Percentiles rank a stretch among this genome's conserved stretches.
Conservation (phyloP, 1,140 invertebrate genomes). For the Cyrtorhinus lividipennis region DNA sequence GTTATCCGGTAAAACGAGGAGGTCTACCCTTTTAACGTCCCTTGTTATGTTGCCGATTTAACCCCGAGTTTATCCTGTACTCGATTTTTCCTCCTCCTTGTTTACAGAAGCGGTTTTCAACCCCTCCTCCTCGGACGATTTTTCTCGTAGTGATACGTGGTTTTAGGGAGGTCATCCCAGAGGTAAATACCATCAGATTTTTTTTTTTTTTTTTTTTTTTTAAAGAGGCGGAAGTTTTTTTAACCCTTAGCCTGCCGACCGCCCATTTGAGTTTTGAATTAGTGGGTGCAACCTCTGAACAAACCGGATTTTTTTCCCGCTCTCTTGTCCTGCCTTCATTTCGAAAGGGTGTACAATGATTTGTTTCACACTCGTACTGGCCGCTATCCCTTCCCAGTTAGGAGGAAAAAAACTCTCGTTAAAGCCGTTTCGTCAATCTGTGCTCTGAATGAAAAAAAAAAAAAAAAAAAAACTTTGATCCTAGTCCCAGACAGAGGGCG, state of each 20-base stretch:
- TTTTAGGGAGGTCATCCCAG: neutral
- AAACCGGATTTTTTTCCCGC: neutral
- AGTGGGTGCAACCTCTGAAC: neutral
- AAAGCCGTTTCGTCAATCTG: neutral
- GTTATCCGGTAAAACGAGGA: neutral
- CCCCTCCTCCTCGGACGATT: neutral
- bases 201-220: too few species aligned
- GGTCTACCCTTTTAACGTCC: too few species aligned
- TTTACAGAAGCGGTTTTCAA: neutral
- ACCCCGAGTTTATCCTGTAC: too few species aligned
- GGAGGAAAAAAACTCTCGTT: neutral
- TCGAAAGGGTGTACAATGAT: neutral
- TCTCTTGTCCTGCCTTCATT: neutral
- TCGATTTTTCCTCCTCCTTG: too few species aligned
- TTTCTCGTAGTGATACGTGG: neutral
- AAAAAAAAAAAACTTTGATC: too few species aligned
- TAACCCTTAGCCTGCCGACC: neutral
- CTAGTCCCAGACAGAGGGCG: too few species aligned
- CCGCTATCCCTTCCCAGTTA: neutral
- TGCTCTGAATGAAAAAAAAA: too few species aligned
- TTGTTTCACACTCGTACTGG: neutral
- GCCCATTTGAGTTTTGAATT: neutral
- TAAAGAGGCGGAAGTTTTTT: too few species aligned
- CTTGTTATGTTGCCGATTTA: too few species aligned
- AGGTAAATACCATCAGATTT: neutral